phyloP scores from a whole-genome alignment of 2,797 vertebrate species.

The Melanogrammus aeglefinus region DNA sequence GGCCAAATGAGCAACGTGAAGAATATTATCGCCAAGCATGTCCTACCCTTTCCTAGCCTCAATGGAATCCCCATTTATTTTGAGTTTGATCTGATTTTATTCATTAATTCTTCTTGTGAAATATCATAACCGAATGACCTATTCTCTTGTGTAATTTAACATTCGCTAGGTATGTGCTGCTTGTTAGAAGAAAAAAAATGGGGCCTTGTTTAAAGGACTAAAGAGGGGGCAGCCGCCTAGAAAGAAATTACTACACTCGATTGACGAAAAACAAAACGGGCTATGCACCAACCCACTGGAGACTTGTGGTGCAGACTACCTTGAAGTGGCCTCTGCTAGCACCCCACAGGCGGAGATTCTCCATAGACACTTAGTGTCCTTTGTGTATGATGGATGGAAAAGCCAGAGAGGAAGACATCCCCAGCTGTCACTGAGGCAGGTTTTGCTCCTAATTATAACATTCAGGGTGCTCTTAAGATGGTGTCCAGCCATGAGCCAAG shows the following conservation, averaged over 20 bases:
- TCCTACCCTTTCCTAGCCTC: not conserved
- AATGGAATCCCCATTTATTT: not conserved
- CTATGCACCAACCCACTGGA: not conserved
- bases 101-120: not conserved
- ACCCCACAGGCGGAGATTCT: not conserved
- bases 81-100: not conserved
- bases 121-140: not conserved
- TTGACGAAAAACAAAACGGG: not conserved
- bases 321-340: not conserved
- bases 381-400: not conserved
- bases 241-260: not conserved
- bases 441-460: conserved; percentile 10
- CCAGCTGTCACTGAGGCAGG: not conserved
- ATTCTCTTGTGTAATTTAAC: not conserved
- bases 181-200: not conserved
- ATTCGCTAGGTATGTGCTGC: not conserved
- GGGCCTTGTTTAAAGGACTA: not conserved
- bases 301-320: not conserved
- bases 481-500: conserved; percentile 12
- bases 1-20: conserved; percentile 21
- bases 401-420: not conserved
- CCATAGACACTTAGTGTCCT: not conserved
- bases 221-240: not conserved
- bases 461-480: conserved; percentile 1
- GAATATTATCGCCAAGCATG: not conserved